These are phyloP conservation scores for Tubiluchus corallicola DNA, from an alignment of 2,888 invertebrate genomes.

Conservation along the genomic window DNA sequence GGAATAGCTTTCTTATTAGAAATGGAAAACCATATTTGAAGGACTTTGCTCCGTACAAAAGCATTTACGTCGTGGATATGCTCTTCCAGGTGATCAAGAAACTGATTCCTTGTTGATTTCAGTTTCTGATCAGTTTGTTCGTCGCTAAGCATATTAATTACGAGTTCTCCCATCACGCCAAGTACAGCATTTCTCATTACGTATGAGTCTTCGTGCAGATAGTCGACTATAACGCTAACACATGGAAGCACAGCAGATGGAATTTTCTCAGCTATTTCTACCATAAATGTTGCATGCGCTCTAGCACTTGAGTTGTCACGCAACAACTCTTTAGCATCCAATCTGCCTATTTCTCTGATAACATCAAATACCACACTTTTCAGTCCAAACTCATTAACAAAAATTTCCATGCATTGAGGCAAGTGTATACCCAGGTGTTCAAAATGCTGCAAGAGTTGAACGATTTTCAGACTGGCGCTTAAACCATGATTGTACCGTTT, in stretches of 20 bases:
- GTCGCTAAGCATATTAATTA: constrained; percentile 46
- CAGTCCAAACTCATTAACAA: constrained; percentile 46
- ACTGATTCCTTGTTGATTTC: constrained; percentile 50
- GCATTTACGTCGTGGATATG: constrained; percentile 69
- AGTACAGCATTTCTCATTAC: constrained; percentile 56
- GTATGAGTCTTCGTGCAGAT: constrained; percentile 41
- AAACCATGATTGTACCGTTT: constrained; percentile 54
- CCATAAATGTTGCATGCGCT: constrained; percentile 38
- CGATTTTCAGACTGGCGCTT: constrained; percentile 29
- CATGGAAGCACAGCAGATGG: constrained; percentile 41
- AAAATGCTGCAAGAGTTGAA: constrained; percentile 50
- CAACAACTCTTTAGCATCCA: constrained; percentile 39
- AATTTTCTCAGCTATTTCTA: constrained; percentile 42
- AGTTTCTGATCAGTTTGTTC: constrained; percentile 48
- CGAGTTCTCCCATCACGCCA: constrained; percentile 58
- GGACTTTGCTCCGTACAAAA: constrained; percentile 51
- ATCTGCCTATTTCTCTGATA: constrained; percentile 40
- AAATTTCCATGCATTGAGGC: constrained; percentile 47
- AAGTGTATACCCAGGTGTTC: constrained; percentile 50
- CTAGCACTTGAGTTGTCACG: constrained; percentile 30
- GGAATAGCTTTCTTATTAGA: constrained; percentile 62
- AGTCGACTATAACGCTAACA: constrained; percentile 40
- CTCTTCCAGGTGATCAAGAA: constrained; percentile 54
- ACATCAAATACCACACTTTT: constrained; percentile 39
- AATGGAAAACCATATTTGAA: constrained; percentile 62